These are phyloP conservation scores for Oryzias dopingdopingensis DNA, from an alignment of 2,797 vertebrate genomes.

Conservation along the genomic window DNA sequence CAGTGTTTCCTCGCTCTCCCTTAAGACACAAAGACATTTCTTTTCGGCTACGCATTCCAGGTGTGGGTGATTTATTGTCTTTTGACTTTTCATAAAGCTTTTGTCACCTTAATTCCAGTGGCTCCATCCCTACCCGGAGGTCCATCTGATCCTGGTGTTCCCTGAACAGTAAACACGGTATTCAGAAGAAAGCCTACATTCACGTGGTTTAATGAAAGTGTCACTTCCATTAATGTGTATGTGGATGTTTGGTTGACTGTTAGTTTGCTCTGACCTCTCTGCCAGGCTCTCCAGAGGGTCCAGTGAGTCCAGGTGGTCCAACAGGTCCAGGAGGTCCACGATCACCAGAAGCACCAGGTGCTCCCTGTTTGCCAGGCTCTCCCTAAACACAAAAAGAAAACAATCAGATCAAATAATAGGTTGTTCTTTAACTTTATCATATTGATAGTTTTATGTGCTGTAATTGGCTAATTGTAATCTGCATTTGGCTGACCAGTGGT, in stretches of 20 bases:
- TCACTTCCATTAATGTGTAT: slow-evolving; percentile 5
- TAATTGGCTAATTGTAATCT: too few relatives aligned
- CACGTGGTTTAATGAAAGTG: background rate
- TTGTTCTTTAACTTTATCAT: background rate
- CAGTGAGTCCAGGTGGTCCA: slow-evolving; percentile 91
- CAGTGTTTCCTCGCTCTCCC: slow-evolving; percentile 96
- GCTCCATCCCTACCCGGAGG: slow-evolving; percentile 92
- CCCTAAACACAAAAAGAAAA: slow-evolving; percentile 75
- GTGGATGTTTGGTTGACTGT: slow-evolving; percentile 2
- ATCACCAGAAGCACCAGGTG: slow-evolving; percentile 83
- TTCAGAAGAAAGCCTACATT: background rate
- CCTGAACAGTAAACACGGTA: slow-evolving; percentile 69
- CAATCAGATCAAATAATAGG: background rate
- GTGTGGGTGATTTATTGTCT: background rate
- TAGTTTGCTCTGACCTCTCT: slow-evolving; percentile 83
- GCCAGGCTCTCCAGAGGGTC: slow-evolving; percentile 88
- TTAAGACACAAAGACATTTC: slow-evolving; percentile 44
- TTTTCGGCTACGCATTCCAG: background rate
- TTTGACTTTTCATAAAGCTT: background rate
- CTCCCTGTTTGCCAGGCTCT: slow-evolving; percentile 95
- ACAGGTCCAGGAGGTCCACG: slow-evolving; percentile 92
- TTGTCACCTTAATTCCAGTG: slow-evolving; percentile 87
- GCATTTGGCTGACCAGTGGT: too few relatives aligned
- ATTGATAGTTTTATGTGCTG: too few relatives aligned
- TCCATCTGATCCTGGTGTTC: slow-evolving; percentile 90